These are phyloP conservation scores for Tachyglossus aculeatus DNA, from an alignment of 2,797 vertebrate species.

Conservation along the genomic window DNA sequence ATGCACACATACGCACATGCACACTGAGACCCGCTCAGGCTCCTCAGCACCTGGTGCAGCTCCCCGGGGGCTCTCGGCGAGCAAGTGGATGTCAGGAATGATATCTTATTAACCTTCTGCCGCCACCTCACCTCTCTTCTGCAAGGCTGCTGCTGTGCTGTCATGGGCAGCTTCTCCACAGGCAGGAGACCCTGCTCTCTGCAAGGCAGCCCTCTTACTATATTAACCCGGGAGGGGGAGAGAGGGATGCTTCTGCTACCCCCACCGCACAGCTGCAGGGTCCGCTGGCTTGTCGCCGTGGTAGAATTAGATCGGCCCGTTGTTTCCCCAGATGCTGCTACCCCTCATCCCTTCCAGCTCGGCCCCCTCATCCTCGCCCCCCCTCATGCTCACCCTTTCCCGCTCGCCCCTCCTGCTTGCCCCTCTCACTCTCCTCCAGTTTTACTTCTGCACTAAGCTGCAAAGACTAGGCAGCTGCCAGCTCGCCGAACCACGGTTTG, in stretches of 20 bases:
- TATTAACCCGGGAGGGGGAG: constrained; percentile 11
- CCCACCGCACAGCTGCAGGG: neutral
- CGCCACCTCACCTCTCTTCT: neutral
- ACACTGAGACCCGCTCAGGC: too few relatives aligned
- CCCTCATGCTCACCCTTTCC: too few relatives aligned
- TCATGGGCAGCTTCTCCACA: neutral
- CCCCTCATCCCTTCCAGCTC: too few relatives aligned
- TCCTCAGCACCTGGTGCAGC: neutral
- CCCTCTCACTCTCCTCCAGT: too few relatives aligned
- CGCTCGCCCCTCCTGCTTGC: too few relatives aligned
- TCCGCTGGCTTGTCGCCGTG: too few relatives aligned
- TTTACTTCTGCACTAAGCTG: too few relatives aligned
- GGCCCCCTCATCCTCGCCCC: too few relatives aligned
- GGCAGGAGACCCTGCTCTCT: neutral
- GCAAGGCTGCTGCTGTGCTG: neutral
- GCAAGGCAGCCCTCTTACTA: constrained; percentile 7
- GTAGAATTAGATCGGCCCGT: too few relatives aligned
- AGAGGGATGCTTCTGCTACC: constrained; percentile 1
- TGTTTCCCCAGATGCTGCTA: neutral
- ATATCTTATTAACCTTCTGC: constrained; percentile 10
- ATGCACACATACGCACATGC: too few relatives aligned
- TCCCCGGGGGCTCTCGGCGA: neutral
- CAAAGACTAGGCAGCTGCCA: too few relatives aligned
- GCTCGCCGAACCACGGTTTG: too few relatives aligned
- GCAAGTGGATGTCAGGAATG: neutral